Conservation (phyloP, 2,113 vertebrate species). For the Crotophaga sulcirostris region DNA sequence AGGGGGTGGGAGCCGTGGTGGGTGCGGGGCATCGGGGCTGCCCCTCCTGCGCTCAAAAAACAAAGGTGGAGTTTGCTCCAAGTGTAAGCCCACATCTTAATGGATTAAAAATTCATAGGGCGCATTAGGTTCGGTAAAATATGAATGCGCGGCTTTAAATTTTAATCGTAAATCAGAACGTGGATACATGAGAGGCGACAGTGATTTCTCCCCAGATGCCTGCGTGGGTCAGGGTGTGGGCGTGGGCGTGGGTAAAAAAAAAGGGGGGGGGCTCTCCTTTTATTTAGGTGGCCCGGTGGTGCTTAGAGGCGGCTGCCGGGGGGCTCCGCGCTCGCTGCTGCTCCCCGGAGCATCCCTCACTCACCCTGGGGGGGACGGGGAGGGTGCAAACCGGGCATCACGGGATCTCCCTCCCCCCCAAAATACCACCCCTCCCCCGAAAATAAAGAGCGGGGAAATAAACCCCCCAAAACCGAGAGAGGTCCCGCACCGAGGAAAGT, state of each 20-base stretch:
- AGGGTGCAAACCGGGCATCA: conserved; percentile 10
- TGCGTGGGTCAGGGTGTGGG: conserved; percentile 66
- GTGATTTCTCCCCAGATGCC: conserved; percentile 78
- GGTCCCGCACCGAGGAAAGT: conserved; percentile 44
- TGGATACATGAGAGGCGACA: conserved; percentile 82
- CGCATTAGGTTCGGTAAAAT: conserved; percentile 92
- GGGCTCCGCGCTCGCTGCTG: neutral
- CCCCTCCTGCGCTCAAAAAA: neutral
- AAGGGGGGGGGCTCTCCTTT: conserved; percentile 59
- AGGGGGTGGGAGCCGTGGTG: neutral
- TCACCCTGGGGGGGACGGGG: neutral
- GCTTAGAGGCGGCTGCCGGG: conserved; percentile 18
- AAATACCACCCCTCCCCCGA: no score
- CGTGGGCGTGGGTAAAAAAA: neutral
- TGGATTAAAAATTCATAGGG: conserved; percentile 89
- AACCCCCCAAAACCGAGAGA: no score
- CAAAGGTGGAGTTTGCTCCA: conserved; percentile 70
- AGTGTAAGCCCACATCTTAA: conserved; percentile 77
- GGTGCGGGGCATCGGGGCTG: neutral
- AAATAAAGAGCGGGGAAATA: neutral
- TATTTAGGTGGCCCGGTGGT: conserved; percentile 56
- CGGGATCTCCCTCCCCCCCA: neutral
- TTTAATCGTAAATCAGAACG: conserved; percentile 91
- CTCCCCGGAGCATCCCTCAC: conserved; percentile 6
- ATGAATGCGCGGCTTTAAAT: conserved; percentile 91